These are phyloP conservation scores for Propithecus coquereli DNA, from an alignment of 2,113 vertebrate genomes.

Conservation along the genomic window DNA sequence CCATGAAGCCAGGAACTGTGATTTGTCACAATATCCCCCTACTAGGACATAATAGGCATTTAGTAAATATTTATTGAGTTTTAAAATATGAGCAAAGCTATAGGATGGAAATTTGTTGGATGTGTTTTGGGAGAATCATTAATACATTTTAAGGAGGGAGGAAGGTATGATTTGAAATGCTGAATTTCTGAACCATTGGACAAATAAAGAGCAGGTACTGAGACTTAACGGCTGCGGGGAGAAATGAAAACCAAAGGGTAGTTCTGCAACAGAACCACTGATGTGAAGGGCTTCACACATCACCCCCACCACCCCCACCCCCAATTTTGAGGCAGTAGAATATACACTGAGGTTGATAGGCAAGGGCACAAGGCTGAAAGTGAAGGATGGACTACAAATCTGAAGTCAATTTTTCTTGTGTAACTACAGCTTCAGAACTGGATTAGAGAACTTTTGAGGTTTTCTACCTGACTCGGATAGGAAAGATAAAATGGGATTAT, in stretches of 20 bases:
- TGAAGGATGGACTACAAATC: neutral
- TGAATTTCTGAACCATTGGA: neutral
- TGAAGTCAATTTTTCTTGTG: neutral
- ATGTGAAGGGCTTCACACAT: neutral
- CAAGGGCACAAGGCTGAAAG: neutral
- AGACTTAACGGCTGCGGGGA: neutral
- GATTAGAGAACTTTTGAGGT: neutral
- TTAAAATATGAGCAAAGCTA: conserved; percentile 23
- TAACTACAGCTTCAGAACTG: neutral
- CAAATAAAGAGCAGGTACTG: neutral
- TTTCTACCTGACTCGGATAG: neutral
- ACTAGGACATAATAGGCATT: neutral
- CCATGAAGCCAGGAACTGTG: neutral
- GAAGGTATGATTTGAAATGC: neutral
- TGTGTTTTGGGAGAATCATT: neutral
- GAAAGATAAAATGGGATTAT: neutral
- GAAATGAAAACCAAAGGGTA: neutral
- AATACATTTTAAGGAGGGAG: neutral
- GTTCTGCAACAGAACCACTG: neutral
- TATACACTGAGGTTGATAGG: neutral
- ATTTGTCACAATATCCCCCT: neutral
- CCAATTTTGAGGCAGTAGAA: neutral
- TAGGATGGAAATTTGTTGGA: neutral
- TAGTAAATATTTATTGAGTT: neutral
- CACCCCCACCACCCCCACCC: neutral